phyloP scores from a whole-genome alignment of 2,888 invertebrate species.

The Piscicola geometra region DNA sequence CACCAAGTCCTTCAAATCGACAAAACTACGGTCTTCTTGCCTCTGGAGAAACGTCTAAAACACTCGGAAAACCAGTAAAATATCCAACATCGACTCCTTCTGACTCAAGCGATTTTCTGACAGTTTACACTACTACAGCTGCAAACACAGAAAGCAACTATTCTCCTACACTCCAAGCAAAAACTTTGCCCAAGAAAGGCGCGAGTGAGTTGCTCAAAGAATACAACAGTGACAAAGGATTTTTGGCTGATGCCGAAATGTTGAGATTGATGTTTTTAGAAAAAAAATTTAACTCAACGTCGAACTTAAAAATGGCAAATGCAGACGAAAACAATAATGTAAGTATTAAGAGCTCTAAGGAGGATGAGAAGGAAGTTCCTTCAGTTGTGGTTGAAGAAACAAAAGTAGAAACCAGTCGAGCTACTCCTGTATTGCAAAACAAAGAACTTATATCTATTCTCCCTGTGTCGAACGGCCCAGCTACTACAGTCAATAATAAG shows the following conservation, averaged over 20 bases:
- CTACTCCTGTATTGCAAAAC: background rate
- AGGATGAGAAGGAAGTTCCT: background rate
- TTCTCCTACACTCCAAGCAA: background rate
- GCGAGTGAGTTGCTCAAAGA: background rate
- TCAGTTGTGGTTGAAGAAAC: background rate
- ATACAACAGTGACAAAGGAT: background rate
- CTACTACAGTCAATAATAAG: background rate
- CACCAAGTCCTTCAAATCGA: background rate
- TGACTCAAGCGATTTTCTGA: no score
- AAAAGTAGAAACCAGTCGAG: background rate
- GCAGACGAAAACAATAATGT: background rate
- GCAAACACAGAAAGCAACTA: background rate
- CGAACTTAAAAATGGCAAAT: background rate
- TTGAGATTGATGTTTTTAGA: slow-evolving; percentile 20
- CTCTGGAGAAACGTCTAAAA: background rate
- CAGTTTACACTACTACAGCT: background rate
- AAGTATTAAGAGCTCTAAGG: background rate
- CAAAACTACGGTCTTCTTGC: slow-evolving; percentile 10
- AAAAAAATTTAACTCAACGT: background rate
- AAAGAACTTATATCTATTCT: background rate
- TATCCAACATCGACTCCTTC: background rate
- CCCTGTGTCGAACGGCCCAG: background rate
- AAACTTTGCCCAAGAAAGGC: slow-evolving; percentile 23
- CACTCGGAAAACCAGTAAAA: slow-evolving; percentile 16
- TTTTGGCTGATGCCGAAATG: slow-evolving; percentile 27